Conservation (phyloP, 2,888 invertebrate genomes). For the Eurois occulta region DNA sequence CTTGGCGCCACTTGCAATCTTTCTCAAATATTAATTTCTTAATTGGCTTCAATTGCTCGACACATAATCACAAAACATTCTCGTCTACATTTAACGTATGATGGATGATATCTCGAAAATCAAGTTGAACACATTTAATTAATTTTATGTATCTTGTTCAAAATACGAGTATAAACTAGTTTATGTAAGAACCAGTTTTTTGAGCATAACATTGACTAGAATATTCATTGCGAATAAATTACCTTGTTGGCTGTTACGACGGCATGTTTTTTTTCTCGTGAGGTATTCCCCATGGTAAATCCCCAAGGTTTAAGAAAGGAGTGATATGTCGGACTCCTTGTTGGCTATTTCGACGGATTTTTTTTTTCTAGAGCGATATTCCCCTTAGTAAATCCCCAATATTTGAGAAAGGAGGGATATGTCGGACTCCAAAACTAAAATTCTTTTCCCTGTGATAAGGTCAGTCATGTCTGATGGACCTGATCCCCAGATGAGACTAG, state of each 20-base stretch:
- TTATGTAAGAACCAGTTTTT: slow-evolving; percentile 9
- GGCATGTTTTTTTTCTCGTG: neutral
- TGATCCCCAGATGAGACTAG: too few relatives aligned
- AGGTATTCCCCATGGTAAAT: too few relatives aligned
- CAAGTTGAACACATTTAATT: slow-evolving; percentile 35
- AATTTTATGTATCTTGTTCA: slow-evolving; percentile 36
- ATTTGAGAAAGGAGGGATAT: neutral
- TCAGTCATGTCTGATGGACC: too few relatives aligned
- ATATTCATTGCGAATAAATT: slow-evolving; percentile 34
- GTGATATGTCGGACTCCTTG: too few relatives aligned
- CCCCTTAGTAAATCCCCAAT: too few relatives aligned
- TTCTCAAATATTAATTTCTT: neutral
- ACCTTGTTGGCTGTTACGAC: too few relatives aligned
- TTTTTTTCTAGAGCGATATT: too few relatives aligned
- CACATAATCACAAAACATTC: neutral
- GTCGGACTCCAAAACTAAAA: neutral
- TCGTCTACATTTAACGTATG: slow-evolving; percentile 7
- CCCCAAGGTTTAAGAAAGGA: too few relatives aligned
- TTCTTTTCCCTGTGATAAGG: too few relatives aligned
- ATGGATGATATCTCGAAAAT: slow-evolving; percentile 22
- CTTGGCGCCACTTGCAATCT: neutral
- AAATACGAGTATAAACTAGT: slow-evolving; percentile 33
- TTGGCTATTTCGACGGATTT: too few relatives aligned
- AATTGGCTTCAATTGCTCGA: neutral
- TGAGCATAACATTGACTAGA: neutral